Percentiles rank a stretch among this genome's conserved stretches.
These are phyloP conservation scores for Triplophysa siluroides DNA, from an alignment of 2,113 vertebrate species.

Conservation along the genomic window DNA sequence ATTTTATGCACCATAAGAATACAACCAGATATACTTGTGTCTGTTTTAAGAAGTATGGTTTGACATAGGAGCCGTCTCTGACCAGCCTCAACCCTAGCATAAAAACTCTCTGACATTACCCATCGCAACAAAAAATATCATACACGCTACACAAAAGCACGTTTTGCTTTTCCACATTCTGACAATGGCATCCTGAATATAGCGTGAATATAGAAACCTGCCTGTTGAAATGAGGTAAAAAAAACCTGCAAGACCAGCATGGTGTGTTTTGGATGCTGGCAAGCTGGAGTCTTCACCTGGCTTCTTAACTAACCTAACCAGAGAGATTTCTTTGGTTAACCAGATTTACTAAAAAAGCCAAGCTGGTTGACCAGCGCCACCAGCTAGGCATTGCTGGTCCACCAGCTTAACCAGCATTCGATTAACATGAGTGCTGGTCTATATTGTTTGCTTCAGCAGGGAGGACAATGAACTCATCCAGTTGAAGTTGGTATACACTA, in stretches of 20 bases:
- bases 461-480: constrained; percentile 35
- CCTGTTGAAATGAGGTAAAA: constrained; percentile 39
- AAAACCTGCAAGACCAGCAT: neutral
- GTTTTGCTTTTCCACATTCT: neutral
- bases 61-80: constrained; percentile 37
- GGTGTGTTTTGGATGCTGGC: too few relatives aligned
- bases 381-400: too few relatives aligned
- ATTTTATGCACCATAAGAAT: constrained; percentile 46
- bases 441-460: too few relatives aligned
- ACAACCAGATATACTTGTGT: neutral
- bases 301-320: too few relatives aligned
- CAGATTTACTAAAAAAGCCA: too few relatives aligned
- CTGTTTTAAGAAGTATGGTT: constrained; percentile 43
- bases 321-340: too few relatives aligned
- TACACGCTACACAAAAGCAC: neutral
- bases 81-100: neutral
- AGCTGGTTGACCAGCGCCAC: too few relatives aligned
- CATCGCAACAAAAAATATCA: neutral
- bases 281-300: too few relatives aligned
- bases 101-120: too few relatives aligned
- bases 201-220: neutral
- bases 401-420: too few relatives aligned
- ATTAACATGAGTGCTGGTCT: too few relatives aligned
- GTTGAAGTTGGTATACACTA: constrained; percentile 35
- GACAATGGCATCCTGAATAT: constrained; percentile 20